phyloP scores from a whole-genome alignment of 2,888 invertebrate genomes.

The Ennomos erosarius region DNA sequence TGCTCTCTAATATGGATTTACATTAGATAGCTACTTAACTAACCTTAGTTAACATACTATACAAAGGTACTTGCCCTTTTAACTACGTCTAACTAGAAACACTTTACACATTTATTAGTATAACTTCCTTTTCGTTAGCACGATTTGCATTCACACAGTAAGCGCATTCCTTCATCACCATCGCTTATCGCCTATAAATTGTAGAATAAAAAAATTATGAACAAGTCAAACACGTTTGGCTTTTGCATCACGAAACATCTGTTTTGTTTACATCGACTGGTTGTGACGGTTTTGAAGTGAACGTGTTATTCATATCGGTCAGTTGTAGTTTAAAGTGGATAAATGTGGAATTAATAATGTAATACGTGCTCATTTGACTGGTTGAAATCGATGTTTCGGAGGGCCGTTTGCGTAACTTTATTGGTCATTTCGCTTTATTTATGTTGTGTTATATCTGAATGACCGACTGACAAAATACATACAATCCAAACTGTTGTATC shows the following conservation, averaged over 20 bases:
- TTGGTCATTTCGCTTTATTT: no score
- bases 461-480: no score
- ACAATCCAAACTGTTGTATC: no score
- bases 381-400: no score
- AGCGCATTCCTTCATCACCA: constrained; percentile 14
- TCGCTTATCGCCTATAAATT: constrained; percentile 16
- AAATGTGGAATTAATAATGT: no score
- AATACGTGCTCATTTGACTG: no score
- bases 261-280: constrained; percentile 34
- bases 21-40: no score
- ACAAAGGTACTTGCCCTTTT: not conserved
- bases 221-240: constrained; percentile 33
- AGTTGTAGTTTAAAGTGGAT: not conserved
- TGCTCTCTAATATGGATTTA: no score
- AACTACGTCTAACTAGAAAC: not conserved
- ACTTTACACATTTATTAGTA: constrained; percentile 8
- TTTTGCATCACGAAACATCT: constrained; percentile 45
- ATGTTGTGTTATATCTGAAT: no score
- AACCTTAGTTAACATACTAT: no score
- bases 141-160: constrained; percentile 10
- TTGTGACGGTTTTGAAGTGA: constrained; percentile 8
- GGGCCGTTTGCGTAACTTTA: no score
- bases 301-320: constrained; percentile 9
- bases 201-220: constrained; percentile 6
- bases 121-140: constrained; percentile 11